These are phyloP conservation scores for Polypedilum pembai DNA, from an alignment of 1,140 invertebrate genomes.

Conservation along the genomic window DNA sequence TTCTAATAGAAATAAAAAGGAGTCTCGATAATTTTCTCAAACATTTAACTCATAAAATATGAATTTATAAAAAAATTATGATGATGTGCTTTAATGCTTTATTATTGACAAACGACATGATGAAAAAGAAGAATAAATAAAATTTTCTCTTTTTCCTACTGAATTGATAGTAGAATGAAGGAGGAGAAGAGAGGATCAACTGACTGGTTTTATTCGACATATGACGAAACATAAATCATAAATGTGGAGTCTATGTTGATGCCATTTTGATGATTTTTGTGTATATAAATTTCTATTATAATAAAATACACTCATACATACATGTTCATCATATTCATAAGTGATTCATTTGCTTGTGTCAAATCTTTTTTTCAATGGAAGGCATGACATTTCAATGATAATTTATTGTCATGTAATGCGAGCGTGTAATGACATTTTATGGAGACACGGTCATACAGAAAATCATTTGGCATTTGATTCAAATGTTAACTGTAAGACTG, in stretches of 20 bases:
- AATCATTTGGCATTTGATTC: slow-evolving; percentile 42
- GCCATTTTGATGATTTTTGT: slow-evolving; percentile 9
- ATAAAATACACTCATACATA: background rate
- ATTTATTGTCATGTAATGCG: background rate
- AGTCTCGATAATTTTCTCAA: no score
- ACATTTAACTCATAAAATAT: no score
- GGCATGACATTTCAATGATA: slow-evolving; percentile 20
- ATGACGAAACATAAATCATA: slow-evolving; percentile 18
- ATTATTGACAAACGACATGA: no score
- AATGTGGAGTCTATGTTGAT: background rate
- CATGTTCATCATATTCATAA: background rate
- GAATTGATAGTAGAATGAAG: no score
- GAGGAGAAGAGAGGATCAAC: no score
- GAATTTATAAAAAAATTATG: no score
- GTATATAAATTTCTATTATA: background rate
- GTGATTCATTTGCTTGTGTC: background rate
- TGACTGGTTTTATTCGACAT: background rate
- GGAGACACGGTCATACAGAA: slow-evolving; percentile 44
- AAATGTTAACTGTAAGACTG: slow-evolving; percentile 47
- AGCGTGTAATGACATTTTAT: slow-evolving; percentile 34
- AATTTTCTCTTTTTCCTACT: no score
- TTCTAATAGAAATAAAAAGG: no score
- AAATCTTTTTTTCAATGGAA: background rate
- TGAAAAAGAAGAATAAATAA: no score
- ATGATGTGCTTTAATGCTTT: no score